Evolutionary conservation across 2,113 vertebrate species (phyloP).

Genomic region (Tichodroma muraria): DNA sequence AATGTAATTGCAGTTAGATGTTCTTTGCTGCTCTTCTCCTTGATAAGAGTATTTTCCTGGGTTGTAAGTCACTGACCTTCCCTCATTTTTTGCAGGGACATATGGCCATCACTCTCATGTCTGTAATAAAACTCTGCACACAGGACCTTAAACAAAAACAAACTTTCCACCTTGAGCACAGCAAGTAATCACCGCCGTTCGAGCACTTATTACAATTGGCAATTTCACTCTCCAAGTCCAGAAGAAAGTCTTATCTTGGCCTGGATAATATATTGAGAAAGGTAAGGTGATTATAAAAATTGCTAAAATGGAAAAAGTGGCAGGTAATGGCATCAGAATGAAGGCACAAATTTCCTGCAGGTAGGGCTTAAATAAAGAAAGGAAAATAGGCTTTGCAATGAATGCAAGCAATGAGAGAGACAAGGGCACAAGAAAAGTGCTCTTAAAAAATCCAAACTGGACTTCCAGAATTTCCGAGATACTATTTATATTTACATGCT

Average conservation of each 20-base stretch:
- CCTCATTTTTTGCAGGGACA: neutral
- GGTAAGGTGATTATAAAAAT: slow-evolving; percentile 12
- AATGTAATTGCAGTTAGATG: neutral
- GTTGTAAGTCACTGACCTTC: no score
- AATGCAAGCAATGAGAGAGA: neutral
- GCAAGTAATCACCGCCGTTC: neutral
- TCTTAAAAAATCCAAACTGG: slow-evolving; percentile 23
- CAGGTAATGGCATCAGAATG: neutral
- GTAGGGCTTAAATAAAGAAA: slow-evolving; percentile 20
- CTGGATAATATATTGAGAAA: neutral
- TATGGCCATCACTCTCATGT: neutral
- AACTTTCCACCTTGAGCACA: neutral
- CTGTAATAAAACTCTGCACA: neutral
- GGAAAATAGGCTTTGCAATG: neutral
- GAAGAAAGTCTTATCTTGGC: neutral
- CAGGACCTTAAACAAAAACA: neutral
- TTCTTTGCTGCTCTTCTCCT: neutral
- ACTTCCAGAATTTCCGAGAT: slow-evolving; percentile 11
- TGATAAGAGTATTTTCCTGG: neutral
- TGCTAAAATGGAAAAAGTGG: slow-evolving; percentile 15
- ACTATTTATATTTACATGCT: slow-evolving; percentile 8
- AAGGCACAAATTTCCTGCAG: neutral
- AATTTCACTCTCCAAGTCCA: neutral
- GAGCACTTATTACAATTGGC: neutral
- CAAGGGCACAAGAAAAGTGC: neutral